Base-by-base conservation (phyloP, 2,888 invertebrate genomes). In the Cheilosia pagana region DNA sequence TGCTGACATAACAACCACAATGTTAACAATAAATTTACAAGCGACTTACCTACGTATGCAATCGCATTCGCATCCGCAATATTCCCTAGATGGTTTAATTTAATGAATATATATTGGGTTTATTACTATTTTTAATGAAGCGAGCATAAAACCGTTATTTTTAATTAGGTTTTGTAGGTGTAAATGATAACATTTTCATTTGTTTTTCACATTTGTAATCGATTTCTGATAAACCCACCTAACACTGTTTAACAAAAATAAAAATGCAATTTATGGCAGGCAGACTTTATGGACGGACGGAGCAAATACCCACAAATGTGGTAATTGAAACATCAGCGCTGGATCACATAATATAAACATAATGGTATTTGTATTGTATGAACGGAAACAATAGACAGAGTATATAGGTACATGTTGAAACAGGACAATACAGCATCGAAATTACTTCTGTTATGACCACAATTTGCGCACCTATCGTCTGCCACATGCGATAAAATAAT, bases 401-500 rank as follows among this genome's bases (percentile, higher is more conserved):
- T 2, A 7, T 45, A 14, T 25, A 50, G 43, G 6, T 5, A 10
- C 25, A 45, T 31, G 21, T 23, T 59, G 23, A n/a, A 70, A 35
- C 25, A 35, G 1, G 12, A 12, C 31, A 16, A 43, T 35, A 3
- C 19, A 21, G 12, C 45, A 21, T 12, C 25, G 35, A 12, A 71
- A 59, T 52, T 41, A 55, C 25, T 28, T 45, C 21, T 43, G n/a
- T 53, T 62, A 25, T 43, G 14, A 7, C 52, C 28, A 31, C 31
- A n/a, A 50, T 43, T 60, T 53, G 14, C 23, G 19, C 41, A 50
- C 62, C 57, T 62, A 62, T 28, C 8, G 21, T 16, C 50, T 57
- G 25, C 63, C 50, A 63, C 63, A 71, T 63, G 7, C 52, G 55
- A 75, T 76, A 63, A 76, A 63, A 76, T 70, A 81, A 81, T 70